These are phyloP conservation scores for Fukomys damarensis DNA, from an alignment of 2,113 vertebrate genomes.

Conservation along the genomic window DNA sequence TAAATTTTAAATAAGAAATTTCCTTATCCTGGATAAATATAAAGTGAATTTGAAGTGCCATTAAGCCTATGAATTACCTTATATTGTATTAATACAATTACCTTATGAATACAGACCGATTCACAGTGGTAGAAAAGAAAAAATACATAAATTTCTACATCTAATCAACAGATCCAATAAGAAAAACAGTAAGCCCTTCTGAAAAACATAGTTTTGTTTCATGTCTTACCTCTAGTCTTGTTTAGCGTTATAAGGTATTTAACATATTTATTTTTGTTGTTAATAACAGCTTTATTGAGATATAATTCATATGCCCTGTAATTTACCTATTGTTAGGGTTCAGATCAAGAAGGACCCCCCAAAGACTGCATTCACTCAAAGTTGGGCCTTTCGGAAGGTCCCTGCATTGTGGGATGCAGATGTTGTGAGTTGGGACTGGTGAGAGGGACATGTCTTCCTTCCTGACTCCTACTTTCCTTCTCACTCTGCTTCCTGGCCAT, in stretches of 20 bases:
- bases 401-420: fast-evolving
- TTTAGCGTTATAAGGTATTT: neutral
- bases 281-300: neutral
- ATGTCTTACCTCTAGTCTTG: neutral
- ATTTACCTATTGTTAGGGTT: neutral
- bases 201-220: neutral
- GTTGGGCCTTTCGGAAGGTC: neutral
- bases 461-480: neutral
- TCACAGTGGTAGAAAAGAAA: neutral
- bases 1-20: neutral
- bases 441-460: neutral
- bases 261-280: neutral
- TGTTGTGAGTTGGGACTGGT: neutral
- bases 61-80: neutral
- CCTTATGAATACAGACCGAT: neutral
- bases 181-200: neutral
- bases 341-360: neutral
- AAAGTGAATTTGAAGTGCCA: slow-evolving; percentile 12
- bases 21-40: slow-evolving; percentile 24
- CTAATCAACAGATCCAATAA: neutral
- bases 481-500: neutral
- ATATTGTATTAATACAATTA: neutral
- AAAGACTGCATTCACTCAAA: neutral
- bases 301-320: neutral
- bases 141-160: neutral